These are phyloP conservation scores for Tineola bisselliella DNA, from an alignment of 2,888 invertebrate genomes.

Conservation along the genomic window DNA sequence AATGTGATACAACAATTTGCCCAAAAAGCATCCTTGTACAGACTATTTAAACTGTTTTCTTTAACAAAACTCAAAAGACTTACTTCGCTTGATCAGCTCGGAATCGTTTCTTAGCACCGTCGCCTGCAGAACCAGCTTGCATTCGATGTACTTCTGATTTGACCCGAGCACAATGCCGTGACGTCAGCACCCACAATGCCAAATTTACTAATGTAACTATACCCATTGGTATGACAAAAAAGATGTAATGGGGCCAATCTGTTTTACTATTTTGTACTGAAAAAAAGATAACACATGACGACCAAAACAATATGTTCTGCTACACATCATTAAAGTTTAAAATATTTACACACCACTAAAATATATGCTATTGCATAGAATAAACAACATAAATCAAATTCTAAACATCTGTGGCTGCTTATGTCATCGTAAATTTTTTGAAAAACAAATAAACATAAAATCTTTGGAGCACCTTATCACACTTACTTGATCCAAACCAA, in stretches of 20 bases:
- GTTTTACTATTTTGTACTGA: slow-evolving; percentile 42
- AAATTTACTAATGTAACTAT: slow-evolving; percentile 72
- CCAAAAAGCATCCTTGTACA: background rate
- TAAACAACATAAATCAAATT: background rate
- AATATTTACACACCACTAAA: too few relatives aligned
- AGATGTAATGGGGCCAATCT: slow-evolving; percentile 66
- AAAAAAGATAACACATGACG: slow-evolving; percentile 18
- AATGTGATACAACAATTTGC: background rate
- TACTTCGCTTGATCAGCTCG: slow-evolving; percentile 76
- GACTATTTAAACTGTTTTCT: too few relatives aligned
- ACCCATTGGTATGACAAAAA: slow-evolving; percentile 74
- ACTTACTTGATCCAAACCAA: slow-evolving; percentile 72
- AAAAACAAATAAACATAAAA: background rate
- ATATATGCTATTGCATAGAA: background rate
- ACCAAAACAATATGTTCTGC: too few relatives aligned
- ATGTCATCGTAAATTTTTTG: background rate
- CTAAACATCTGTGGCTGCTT: background rate
- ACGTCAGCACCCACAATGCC: slow-evolving; percentile 74
- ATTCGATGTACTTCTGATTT: slow-evolving; percentile 79
- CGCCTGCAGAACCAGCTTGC: slow-evolving; percentile 71
- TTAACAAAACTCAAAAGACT: slow-evolving; percentile 23
- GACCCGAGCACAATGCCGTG: slow-evolving; percentile 75
- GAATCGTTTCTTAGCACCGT: slow-evolving; percentile 69
- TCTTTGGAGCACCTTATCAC: background rate
- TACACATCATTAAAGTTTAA: too few relatives aligned